Evolutionary conservation across 1,140 invertebrate genomes (phyloP).

Genomic region (Scaptomyza graminum): DNA sequence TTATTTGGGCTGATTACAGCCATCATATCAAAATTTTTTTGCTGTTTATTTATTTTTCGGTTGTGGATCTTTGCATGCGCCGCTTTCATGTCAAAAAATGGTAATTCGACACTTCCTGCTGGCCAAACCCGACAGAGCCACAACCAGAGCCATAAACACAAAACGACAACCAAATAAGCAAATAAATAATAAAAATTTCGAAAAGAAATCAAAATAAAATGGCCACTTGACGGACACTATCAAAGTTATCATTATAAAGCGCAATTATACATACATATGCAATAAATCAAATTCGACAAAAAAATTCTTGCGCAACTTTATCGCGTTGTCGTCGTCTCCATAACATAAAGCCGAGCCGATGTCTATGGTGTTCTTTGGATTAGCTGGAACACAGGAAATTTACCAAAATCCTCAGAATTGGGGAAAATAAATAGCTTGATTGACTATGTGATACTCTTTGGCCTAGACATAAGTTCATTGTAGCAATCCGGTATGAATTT

Average conservation of each 20-base stretch:
- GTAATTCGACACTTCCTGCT: constrained; percentile 74
- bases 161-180: constrained; percentile 55
- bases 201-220: constrained; percentile 63
- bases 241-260: constrained; percentile 19
- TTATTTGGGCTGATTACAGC: constrained; percentile 3
- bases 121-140: constrained; percentile 20
- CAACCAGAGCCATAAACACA: constrained; percentile 8
- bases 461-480: neutral
- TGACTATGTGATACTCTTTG: neutral
- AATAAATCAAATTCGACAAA: constrained; percentile 51
- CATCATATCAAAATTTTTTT: constrained; percentile 20
- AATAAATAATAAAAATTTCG: constrained; percentile 52
- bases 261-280: constrained; percentile 6
- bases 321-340: constrained; percentile 26
- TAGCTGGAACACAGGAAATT: constrained; percentile 69
- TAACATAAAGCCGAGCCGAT: constrained; percentile 59
- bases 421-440: constrained; percentile 32
- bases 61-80: constrained; percentile 45
- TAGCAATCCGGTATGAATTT: neutral
- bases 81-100: constrained; percentile 43
- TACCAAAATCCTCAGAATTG: constrained; percentile 13
- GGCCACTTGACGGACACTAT: constrained; percentile 58
- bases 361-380: constrained; percentile 13
- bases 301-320: constrained; percentile 65
- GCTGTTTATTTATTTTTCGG: constrained; percentile 8